These are phyloP conservation scores for Notolabrus celidotus DNA, from an alignment of 2,797 vertebrate genomes.

Conservation along the genomic window DNA sequence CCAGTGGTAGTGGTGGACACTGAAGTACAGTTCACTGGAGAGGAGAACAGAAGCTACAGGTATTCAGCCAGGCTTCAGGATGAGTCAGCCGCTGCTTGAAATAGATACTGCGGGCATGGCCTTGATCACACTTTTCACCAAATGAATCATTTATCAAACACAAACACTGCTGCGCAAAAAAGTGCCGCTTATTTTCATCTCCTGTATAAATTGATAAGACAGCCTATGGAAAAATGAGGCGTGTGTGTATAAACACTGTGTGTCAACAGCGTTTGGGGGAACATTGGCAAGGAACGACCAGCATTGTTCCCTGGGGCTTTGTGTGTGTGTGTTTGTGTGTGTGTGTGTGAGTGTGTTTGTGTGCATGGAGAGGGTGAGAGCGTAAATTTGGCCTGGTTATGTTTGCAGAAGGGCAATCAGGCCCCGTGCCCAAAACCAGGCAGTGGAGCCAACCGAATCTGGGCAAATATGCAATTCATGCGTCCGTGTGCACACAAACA, in stretches of 20 bases:
- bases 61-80: constrained; percentile 65
- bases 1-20: constrained; percentile 21
- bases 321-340: constrained; percentile 60
- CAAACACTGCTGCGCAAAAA: constrained; percentile 73
- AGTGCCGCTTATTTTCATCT: constrained; percentile 72
- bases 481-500: constrained; percentile 31
- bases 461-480: constrained; percentile 80
- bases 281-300: constrained; percentile 67
- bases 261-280: constrained; percentile 71
- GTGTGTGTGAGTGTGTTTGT: constrained; percentile 57
- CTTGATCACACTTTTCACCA: constrained; percentile 80
- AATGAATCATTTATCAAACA: constrained; percentile 84
- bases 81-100: constrained; percentile 81
- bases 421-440: constrained; percentile 75
- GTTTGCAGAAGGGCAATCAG: constrained; percentile 84
- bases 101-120: constrained; percentile 79
- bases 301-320: constrained; percentile 75
- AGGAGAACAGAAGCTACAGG: constrained; percentile 63
- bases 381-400: constrained; percentile 77
- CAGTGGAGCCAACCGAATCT: constrained; percentile 75
- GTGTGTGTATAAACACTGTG: constrained; percentile 70
- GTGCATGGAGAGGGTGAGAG: constrained; percentile 73
- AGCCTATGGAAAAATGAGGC: constrained; percentile 71
- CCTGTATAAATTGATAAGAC: constrained; percentile 81
- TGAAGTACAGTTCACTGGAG: constrained; percentile 62